Percentiles rank a stretch among this genome's conserved stretches.
Conservation (phyloP, 30 jellyfish, hydroid and myxozoan genomes). For the Clytia hemisphaerica region DNA sequence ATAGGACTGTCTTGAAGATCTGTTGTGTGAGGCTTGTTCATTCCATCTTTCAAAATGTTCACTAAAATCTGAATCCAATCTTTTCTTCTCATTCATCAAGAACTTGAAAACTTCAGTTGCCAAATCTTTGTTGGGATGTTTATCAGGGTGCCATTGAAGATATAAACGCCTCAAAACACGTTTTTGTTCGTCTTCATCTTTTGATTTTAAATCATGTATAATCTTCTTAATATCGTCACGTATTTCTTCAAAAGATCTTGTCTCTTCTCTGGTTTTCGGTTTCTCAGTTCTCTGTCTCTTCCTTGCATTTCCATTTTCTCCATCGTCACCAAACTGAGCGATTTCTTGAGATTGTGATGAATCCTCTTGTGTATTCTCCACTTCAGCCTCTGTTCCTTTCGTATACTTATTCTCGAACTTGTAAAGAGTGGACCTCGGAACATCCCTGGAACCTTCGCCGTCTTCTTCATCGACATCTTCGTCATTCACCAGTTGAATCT, state of each 20-base stretch:
- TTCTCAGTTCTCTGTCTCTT: neutral
- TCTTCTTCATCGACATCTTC: too few species aligned
- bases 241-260: conserved; percentile 16
- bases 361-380: too few species aligned
- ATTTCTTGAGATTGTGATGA: too few species aligned
- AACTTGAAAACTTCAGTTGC: conserved; percentile 19
- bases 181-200: neutral
- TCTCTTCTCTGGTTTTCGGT: neutral
- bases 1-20: too few species aligned
- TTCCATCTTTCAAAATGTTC: too few species aligned
- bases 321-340: too few species aligned
- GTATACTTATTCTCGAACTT: conserved; percentile 29
- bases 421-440: conserved; percentile 29
- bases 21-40: too few species aligned
- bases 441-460: too few species aligned
- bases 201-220: conserved; percentile 4
- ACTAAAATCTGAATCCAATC: conserved; percentile 9
- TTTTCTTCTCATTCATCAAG: conserved; percentile 8
- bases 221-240: neutral
- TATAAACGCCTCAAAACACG: conserved; percentile 29
- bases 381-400: too few species aligned
- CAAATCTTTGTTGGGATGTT: conserved; percentile 23
- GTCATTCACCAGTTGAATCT: too few species aligned
- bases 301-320: too few species aligned
- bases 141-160: conserved; percentile 53